Percentiles rank a stretch among this genome's conserved stretches.
phyloP scores from a whole-genome alignment of 2,113 vertebrate species.

The Catharus minimus region DNA sequence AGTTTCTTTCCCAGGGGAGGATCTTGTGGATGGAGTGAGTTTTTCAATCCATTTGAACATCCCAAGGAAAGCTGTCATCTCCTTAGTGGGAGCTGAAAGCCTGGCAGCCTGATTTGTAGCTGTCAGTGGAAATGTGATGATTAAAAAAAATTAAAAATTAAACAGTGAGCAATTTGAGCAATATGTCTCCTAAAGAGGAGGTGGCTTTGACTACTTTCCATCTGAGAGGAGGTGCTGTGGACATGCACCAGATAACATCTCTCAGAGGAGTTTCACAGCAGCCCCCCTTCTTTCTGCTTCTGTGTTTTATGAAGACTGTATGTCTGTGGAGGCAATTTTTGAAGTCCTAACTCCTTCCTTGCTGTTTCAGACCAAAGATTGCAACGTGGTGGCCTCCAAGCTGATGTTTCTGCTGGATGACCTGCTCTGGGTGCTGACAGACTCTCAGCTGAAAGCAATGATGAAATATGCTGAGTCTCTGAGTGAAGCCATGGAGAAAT shows the following conservation, averaged over 20 bases:
- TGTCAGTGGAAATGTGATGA: background rate
- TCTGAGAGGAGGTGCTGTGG: background rate
- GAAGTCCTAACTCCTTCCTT: background rate
- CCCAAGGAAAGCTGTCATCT: background rate
- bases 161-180: background rate
- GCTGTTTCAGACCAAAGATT: constrained; percentile 89
- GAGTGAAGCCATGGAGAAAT: constrained; percentile 95
- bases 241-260: background rate
- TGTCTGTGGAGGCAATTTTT: background rate
- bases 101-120: background rate
- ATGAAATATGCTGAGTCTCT: constrained; percentile 96
- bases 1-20: background rate
- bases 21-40: background rate
- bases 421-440: constrained; percentile 96
- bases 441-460: constrained; percentile 96
- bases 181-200: background rate
- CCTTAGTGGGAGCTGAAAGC: background rate
- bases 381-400: constrained; percentile 94
- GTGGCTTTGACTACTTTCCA: background rate
- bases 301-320: background rate
- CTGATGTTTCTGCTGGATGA: constrained; percentile 95
- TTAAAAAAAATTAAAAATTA: background rate
- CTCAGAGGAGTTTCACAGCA: background rate
- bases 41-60: background rate
- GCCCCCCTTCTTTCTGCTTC: background rate